A percentile compares a stretch with the other conserved stretches of the same genome.
phyloP scores from a whole-genome alignment of 2,888 invertebrate genomes.

The Thyatira batis region DNA sequence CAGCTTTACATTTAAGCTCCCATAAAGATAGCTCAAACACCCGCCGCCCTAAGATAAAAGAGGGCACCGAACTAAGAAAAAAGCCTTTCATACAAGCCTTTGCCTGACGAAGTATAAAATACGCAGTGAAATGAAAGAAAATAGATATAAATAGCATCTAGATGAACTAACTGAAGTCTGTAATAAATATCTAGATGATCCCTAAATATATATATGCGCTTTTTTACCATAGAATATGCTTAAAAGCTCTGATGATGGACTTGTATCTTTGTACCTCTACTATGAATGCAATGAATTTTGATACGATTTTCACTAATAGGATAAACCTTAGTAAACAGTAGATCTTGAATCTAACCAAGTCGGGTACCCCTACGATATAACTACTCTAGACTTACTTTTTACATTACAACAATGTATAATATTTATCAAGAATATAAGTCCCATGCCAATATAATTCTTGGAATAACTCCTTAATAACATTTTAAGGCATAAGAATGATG shows the following conservation, averaged over 20 bases:
- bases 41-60: constrained; percentile 2
- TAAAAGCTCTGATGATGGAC: too few species aligned
- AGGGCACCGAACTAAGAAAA: constrained; percentile 4
- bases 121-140: neutral
- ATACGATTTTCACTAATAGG: too few species aligned
- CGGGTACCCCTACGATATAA: too few species aligned
- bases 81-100: constrained; percentile 3
- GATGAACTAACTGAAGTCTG: neutral
- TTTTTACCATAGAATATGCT: too few species aligned
- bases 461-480: neutral
- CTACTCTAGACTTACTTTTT: too few species aligned
- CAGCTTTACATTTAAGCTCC: neutral
- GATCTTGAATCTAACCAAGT: too few species aligned
- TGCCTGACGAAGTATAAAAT: neutral
- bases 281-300: too few species aligned
- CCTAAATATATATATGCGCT: too few species aligned
- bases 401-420: too few species aligned
- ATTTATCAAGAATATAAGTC: too few species aligned
- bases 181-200: neutral
- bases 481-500: neutral
- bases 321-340: too few species aligned
- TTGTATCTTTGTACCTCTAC: too few species aligned
- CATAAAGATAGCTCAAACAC: constrained; percentile 2
- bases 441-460: neutral
- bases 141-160: neutral